Conservation (phyloP, 2,797 vertebrate genomes). For the Parauchenoglanis ngamensis region DNA sequence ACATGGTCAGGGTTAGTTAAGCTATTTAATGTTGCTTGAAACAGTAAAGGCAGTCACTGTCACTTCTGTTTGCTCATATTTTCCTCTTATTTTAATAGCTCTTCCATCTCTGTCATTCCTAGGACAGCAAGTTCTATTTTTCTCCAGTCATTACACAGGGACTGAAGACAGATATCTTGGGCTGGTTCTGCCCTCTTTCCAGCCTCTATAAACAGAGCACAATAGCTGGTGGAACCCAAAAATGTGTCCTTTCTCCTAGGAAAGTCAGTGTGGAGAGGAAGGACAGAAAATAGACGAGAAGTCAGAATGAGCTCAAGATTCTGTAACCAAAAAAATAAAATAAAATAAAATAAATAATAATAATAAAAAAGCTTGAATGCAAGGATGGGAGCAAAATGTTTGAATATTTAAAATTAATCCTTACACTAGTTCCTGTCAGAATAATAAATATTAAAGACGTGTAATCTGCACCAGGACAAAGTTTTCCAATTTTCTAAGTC, state of each 20-base stretch:
- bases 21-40: slow-evolving; percentile 53
- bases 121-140: slow-evolving; percentile 43
- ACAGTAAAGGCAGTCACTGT: slow-evolving; percentile 11
- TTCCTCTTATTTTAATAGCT: background rate
- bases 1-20: slow-evolving; percentile 61
- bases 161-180: slow-evolving; percentile 37
- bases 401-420: background rate
- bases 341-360: too few relatives aligned
- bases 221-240: slow-evolving; percentile 24
- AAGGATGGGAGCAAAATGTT: background rate
- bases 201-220: slow-evolving; percentile 7
- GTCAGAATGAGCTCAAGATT: background rate
- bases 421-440: background rate
- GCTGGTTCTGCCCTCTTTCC: slow-evolving; percentile 30
- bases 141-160: slow-evolving; percentile 4
- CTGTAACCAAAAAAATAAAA: too few relatives aligned
- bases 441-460: background rate
- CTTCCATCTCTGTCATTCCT: slow-evolving; percentile 14
- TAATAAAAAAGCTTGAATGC: background rate
- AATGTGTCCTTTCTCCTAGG: slow-evolving; percentile 17
- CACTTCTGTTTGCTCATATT: background rate
- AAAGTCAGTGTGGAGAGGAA: slow-evolving; percentile 3
- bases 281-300: background rate
- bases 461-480: background rate
- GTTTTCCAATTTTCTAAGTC: background rate